Percentiles rank a stretch among this genome's conserved stretches.
phyloP scores from a whole-genome alignment of 1,140 invertebrate genomes.

The Lanistes nyassanus region DNA sequence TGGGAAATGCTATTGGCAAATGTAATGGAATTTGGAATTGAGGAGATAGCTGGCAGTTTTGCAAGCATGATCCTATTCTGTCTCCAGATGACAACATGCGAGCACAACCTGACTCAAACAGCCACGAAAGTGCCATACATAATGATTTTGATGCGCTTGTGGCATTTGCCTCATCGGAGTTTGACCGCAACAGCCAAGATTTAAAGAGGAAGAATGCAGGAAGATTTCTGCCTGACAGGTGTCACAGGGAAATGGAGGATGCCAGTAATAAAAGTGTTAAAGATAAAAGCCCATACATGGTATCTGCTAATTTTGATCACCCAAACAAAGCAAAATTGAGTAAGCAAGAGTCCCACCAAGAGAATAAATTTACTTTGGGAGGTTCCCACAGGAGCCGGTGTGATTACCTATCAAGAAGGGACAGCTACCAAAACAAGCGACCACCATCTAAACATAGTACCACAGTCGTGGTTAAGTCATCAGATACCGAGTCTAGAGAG shows the following conservation, averaged over 20 bases:
- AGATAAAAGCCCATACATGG: conserved; percentile 3
- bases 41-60: too few species aligned
- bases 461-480: too few species aligned
- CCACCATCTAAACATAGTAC: too few species aligned
- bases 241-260: too few species aligned
- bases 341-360: conserved; percentile 19
- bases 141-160: conserved; percentile 88
- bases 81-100: too few species aligned
- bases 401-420: conserved; percentile 2
- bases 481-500: too few species aligned
- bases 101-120: conserved; percentile 40
- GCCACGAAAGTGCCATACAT: conserved; percentile 87
- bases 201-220: conserved; percentile 9
- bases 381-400: conserved; percentile 1
- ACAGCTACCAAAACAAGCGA: background rate
- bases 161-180: conserved; percentile 84
- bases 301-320: background rate
- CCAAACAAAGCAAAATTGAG: background rate
- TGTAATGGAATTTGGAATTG: too few species aligned
- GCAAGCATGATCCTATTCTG: too few species aligned
- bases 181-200: conserved; percentile 70
- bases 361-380: conserved; percentile 8
- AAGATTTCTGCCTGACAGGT: background rate
- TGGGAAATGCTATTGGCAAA: too few species aligned
- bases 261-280: background rate